Evolutionary conservation across 2,113 vertebrate species (phyloP).

Genomic region (Prietella phreatophila): DNA sequence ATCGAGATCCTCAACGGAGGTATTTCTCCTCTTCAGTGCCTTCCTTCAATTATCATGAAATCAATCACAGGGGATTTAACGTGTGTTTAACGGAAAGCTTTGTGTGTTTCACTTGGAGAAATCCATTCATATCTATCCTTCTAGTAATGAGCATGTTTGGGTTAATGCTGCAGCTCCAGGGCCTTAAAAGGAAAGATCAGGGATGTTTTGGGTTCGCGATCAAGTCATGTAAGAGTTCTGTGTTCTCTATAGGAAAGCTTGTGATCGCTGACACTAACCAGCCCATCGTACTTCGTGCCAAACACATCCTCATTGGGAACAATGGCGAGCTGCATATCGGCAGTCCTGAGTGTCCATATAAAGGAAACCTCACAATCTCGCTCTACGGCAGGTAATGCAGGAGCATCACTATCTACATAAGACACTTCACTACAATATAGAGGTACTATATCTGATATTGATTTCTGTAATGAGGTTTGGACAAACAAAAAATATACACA

Average conservation of each 20-base stretch:
- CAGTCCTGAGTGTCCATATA: conserved; percentile 87
- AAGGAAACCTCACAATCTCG: conserved; percentile 81
- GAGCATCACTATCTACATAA: neutral
- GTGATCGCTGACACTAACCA: conserved; percentile 81
- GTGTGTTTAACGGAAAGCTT: neutral
- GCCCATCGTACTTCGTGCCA: conserved; percentile 81
- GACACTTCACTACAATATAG: neutral
- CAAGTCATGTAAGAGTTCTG: conserved; percentile 1
- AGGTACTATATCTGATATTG: neutral
- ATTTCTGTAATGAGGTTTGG: neutral
- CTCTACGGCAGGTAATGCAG: conserved; percentile 85
- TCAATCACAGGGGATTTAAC: neutral
- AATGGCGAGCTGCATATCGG: conserved; percentile 87
- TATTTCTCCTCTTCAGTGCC: conserved; percentile 57
- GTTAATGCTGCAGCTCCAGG: neutral
- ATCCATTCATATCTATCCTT: neutral
- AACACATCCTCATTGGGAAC: conserved; percentile 85
- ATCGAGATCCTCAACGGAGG: conserved; percentile 85
- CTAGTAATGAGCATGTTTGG: neutral
- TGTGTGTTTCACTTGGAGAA: neutral
- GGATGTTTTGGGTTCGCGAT: neutral
- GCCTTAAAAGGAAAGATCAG: neutral
- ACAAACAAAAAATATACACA: neutral
- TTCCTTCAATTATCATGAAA: conserved; percentile 1
- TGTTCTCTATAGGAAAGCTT: conserved; percentile 79